Evolutionary conservation across 2,888 invertebrate species (phyloP), one percentile per base, ranked within the genome.

Genomic region (Drosophila siamana): DNA sequence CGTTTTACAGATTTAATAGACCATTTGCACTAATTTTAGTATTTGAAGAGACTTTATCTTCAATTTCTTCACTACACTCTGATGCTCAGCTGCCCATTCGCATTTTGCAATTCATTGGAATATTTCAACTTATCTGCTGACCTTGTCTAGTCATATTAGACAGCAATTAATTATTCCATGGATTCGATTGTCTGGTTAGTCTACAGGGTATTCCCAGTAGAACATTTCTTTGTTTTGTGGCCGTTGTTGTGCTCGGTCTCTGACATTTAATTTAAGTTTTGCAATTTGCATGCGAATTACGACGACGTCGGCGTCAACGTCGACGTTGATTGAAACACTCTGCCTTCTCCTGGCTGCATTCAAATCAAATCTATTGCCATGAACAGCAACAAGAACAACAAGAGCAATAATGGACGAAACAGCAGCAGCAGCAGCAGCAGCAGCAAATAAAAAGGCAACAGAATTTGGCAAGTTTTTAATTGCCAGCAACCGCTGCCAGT

Each of bases 181-280:
- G 11, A 30, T 1, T 4, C 9, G 11, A 30, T 11, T 30, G 11
- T 30, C 4, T 9, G 1, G 11, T 11, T 11, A 30, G 11, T 30
- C 30, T 30, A 33, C 4, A 33, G n/a, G 36, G 36, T 38, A 38
- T 38, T 7, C 2, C 4, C n/a, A 4, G 1, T 36, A 4, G 33
- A 11, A 13, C n/a, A 15, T 38, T 38, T 5, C 6, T 11, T 38
- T 7, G 7, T 38, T 7, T 1, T 30, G 36, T 38, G 6, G 13
- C 2, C 15, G n/a, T 36, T n/a, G 15, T 38, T 36, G 36, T 46
- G 26, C 19, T 52, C 64, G 56, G 52, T 22, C 47, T 69, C 40
- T 54, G 79, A 83, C 82, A 83, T 85, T 85, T 87, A 85, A 85
- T 85, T 85, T 85, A 85, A 85, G 84, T 85, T 85, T 87, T 72